These are phyloP conservation scores for Leptosomus discolor DNA, from an alignment of 2,113 vertebrate species.

Conservation along the genomic window DNA sequence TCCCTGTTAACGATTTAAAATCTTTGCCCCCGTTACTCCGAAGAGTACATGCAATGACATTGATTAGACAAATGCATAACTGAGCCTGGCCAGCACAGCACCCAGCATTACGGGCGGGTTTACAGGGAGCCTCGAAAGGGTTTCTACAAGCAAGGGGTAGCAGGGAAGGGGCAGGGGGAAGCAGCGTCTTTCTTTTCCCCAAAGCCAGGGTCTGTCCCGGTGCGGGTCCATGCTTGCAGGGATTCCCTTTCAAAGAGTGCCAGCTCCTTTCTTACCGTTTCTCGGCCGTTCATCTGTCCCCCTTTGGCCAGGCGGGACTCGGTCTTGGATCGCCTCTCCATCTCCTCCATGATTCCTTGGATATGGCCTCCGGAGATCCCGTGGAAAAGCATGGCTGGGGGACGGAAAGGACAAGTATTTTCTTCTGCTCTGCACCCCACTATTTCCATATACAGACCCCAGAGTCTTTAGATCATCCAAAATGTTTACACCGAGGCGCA, in stretches of 20 bases:
- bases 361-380: conserved; percentile 99
- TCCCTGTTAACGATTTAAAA: background rate
- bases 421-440: conserved; percentile 96
- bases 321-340: conserved; percentile 95
- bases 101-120: background rate
- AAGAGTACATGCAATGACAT: background rate
- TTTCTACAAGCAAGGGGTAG: background rate
- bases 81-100: background rate
- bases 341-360: conserved; percentile 99
- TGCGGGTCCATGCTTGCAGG: background rate
- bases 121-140: background rate
- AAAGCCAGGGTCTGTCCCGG: background rate
- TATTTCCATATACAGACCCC: conserved; percentile 97
- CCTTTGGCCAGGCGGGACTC: conserved; percentile 94
- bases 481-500: conserved; percentile 63
- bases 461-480: conserved; percentile 86
- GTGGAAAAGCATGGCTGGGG: conserved; percentile 99
- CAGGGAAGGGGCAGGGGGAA: background rate
- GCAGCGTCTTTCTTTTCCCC: background rate
- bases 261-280: conserved; percentile 85
- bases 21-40: background rate
- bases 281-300: conserved; percentile 95
- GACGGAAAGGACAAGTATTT: conserved; percentile 95
- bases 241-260: background rate
- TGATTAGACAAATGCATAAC: accelerated